A percentile compares a stretch with the other conserved stretches of the same genome.
Evolutionary conservation across 2,888 invertebrate genomes (phyloP).

Genomic region (Nineta flava): DNA sequence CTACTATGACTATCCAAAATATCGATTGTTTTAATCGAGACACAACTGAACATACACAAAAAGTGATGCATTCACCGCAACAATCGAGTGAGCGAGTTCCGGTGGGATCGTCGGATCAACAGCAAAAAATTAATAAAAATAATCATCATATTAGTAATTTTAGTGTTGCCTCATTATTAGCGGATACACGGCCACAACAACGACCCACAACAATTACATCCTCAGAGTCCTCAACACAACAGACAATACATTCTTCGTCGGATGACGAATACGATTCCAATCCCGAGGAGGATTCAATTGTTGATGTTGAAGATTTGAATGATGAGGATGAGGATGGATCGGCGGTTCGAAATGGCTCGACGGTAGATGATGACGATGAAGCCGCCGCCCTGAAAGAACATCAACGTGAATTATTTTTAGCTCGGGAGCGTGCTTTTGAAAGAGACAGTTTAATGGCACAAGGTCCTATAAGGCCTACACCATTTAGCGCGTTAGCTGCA

Average conservation of each 20-base stretch:
- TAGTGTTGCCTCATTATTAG: slow-evolving; percentile 75
- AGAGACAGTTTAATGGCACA: slow-evolving; percentile 23
- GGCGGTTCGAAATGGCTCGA: slow-evolving; percentile 29
- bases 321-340: slow-evolving; percentile 25
- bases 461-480: slow-evolving; percentile 58
- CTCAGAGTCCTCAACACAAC: slow-evolving; percentile 33
- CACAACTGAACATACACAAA: neutral
- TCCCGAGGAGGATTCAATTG: slow-evolving; percentile 48
- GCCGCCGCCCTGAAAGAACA: slow-evolving; percentile 16
- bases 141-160: slow-evolving; percentile 51
- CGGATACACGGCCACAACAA: slow-evolving; percentile 54
- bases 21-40: slow-evolving; percentile 21
- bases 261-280: slow-evolving; percentile 56
- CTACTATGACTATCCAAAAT: slow-evolving; percentile 51
- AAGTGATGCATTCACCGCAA: slow-evolving; percentile 13
- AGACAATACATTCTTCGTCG: slow-evolving; percentile 31
- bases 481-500: slow-evolving; percentile 56
- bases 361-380: slow-evolving; percentile 61
- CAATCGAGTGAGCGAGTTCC: slow-evolving; percentile 29
- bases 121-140: slow-evolving; percentile 30
- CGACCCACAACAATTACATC: slow-evolving; percentile 12
- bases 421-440: slow-evolving; percentile 18
- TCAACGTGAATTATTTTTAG: slow-evolving; percentile 15
- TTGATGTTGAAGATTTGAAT: slow-evolving; percentile 65
- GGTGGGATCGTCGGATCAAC: slow-evolving; percentile 19